Percentiles rank a stretch among this genome's conserved stretches.
Conservation (phyloP, 2,113 vertebrate species). For the Microcebus griseorufus region DNA sequence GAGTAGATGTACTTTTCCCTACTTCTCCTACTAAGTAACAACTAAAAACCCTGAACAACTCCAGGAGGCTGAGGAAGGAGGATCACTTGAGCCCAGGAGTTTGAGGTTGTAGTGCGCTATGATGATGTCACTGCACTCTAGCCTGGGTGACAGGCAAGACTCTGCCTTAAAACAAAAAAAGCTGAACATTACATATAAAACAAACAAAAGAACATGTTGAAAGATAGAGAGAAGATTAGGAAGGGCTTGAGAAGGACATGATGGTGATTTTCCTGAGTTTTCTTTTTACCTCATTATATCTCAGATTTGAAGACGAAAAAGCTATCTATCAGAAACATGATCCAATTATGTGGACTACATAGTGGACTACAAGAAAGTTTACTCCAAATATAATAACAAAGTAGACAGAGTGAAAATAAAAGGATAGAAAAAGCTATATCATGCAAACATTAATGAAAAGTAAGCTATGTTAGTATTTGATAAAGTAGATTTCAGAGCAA, state of each 20-base stretch:
- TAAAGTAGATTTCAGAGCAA: neutral
- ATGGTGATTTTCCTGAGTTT: neutral
- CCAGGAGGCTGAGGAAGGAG: too few species aligned
- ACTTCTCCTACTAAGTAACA: too few species aligned
- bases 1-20: too few species aligned
- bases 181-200: neutral
- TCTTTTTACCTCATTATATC: neutral
- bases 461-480: neutral
- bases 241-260: neutral
- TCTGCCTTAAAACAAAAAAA: too few species aligned
- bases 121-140: too few species aligned
- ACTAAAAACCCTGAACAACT: neutral
- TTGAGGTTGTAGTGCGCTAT: too few species aligned
- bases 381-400: neutral
- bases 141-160: too few species aligned
- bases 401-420: neutral
- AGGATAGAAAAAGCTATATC: neutral
- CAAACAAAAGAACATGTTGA: neutral
- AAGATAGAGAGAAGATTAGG: neutral
- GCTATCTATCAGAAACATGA: neutral
- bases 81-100: too few species aligned
- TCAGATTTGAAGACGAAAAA: neutral
- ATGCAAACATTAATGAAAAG: neutral
- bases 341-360: neutral
- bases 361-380: neutral